Evolutionary conservation across 2,113 vertebrate species (phyloP), one percentile per base, ranked within the genome.

Genomic region (Sardina pilchardus): DNA sequence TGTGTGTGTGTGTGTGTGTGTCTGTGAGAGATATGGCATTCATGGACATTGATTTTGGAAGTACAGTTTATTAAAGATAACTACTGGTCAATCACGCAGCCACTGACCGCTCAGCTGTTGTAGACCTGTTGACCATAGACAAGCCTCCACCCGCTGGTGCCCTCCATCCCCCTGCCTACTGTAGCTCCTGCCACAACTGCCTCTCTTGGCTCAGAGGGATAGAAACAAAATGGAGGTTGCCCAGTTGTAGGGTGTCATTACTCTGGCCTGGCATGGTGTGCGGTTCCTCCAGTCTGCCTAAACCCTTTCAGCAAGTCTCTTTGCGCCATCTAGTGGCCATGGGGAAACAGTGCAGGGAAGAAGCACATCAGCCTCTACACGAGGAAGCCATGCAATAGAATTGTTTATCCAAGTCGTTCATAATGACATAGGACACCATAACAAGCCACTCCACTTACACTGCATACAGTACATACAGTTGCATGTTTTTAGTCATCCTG

Each of bases 221-320:
- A 50, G 42, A 81, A 84, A 84, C 85, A 89, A 88, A 88, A 89
- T 89, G 88, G 89, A 84, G 88, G 85, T 83, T 87, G 86, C 82
- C 86, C 86, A 88, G 78, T 87, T 80, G 26, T 48, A 42, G 84
- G 81, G 26, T 43, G 53, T 86, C 84, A 81, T 84, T 81, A 67
- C 44, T 63, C 45, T 88, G 87, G 48, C 85, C 48, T 83, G 88
- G 81, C 59, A 39, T 21, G n/a, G 81, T 45, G 71, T 80, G 44
- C 71, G 71, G 30, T 17, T 34, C 71, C 4, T 50, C 9, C 26
- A 56, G 30, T 44, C 34, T 67, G 67, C 24, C 44, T 39, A 78
- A 34, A 1, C 34, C 26, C 30, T 36, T 36, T 78, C 0, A 4
- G 4, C 26, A 78, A 16, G 71, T 16, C 26, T 39, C 30, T 17